phyloP scores from a whole-genome alignment of 2,113 vertebrate genomes.

The Sinocyclocheilus maitianheensis region DNA sequence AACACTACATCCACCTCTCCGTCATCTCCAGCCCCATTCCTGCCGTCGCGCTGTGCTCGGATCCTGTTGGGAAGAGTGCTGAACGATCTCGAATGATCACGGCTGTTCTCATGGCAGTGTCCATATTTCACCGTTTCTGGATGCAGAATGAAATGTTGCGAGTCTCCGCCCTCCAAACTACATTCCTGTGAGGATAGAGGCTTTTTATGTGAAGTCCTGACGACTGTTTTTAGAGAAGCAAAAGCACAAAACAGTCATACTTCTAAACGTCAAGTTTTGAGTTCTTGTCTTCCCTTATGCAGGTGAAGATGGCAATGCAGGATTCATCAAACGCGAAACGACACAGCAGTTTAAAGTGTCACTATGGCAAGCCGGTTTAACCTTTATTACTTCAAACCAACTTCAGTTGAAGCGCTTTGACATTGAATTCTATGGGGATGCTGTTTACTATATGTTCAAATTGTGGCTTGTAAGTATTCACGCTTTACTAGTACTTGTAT shows the following conservation, averaged over 20 bases:
- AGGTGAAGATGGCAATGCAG: background rate
- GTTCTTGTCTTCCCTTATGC: background rate
- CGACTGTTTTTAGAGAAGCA: conserved; percentile 39
- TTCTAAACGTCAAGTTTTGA: background rate
- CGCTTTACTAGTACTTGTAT: background rate
- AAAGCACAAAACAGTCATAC: background rate
- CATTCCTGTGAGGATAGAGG: conserved; percentile 66
- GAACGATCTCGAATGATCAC: conserved; percentile 45
- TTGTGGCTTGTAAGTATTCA: background rate
- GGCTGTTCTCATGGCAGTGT: conserved; percentile 40
- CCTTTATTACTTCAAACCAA: background rate
- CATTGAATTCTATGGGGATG: background rate
- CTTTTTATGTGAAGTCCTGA: conserved; percentile 46
- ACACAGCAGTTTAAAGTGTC: background rate
- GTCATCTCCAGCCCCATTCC: background rate
- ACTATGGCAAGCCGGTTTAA: background rate
- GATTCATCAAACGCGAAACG: background rate
- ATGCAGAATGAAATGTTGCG: conserved; percentile 52
- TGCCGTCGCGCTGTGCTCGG: background rate
- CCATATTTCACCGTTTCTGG: conserved; percentile 39
- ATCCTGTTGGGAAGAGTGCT: conserved; percentile 19
- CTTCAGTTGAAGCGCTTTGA: background rate
- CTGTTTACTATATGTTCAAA: background rate
- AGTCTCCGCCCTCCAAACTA: conserved; percentile 75
- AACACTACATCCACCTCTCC: conserved; percentile 10